Evolutionary conservation across 1,140 invertebrate species (phyloP).

Genomic region (Ridgeia piscesae): DNA sequence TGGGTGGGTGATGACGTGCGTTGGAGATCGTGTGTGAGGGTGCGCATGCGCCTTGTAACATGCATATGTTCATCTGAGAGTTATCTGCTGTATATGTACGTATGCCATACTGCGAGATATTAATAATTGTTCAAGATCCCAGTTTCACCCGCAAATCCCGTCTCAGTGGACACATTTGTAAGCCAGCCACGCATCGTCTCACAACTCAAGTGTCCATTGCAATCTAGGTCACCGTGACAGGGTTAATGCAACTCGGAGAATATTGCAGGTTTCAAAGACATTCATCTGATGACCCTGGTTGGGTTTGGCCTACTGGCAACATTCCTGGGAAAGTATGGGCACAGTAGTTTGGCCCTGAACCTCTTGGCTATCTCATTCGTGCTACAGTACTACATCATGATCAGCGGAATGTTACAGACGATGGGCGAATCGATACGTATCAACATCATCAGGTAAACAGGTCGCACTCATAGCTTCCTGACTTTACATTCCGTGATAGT

Average conservation of each 20-base stretch:
- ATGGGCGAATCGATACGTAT: background rate
- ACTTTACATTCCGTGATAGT: background rate
- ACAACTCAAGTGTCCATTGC: no score
- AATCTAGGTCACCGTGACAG: no score
- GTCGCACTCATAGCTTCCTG: background rate
- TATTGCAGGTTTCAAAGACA: slow-evolving; percentile 6
- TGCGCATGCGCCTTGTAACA: no score
- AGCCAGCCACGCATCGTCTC: no score
- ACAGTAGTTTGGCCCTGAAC: background rate
- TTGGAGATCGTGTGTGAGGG: no score
- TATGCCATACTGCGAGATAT: no score
- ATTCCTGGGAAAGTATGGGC: slow-evolving; percentile 38
- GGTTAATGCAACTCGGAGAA: background rate
- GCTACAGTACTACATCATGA: background rate
- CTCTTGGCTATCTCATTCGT: slow-evolving; percentile 5
- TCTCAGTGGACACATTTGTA: no score
- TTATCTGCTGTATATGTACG: no score
- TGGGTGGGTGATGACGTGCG: no score
- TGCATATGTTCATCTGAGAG: no score
- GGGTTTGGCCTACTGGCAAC: slow-evolving; percentile 14
- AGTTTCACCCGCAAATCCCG: no score
- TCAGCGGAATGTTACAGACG: background rate
- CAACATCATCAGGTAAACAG: slow-evolving; percentile 10
- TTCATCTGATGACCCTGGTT: background rate
- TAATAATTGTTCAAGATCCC: no score